Evolutionary conservation across 2,888 invertebrate species (phyloP).

Genomic region (Epistrophe grossulariae): DNA sequence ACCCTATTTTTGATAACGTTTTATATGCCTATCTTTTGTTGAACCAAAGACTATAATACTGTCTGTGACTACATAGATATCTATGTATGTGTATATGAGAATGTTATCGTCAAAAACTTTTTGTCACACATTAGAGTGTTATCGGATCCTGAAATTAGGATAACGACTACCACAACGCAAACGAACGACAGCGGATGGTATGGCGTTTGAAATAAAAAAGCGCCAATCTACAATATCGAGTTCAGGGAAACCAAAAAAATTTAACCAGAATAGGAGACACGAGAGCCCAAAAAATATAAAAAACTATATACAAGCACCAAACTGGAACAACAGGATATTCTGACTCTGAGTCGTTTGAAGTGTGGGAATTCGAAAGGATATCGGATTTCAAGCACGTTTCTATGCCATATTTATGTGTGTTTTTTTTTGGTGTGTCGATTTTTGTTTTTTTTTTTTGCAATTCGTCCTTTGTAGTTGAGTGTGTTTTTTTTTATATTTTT

Average conservation of each 20-base stretch:
- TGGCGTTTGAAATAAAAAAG: conserved; percentile 35
- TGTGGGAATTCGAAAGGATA: conserved; percentile 71
- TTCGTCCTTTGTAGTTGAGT: conserved; percentile 54
- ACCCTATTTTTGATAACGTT: conserved; percentile 17
- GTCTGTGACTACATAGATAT: neutral
- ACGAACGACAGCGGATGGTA: conserved; percentile 40
- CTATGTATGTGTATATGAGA: too few relatives aligned
- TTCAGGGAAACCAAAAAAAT: conserved; percentile 25
- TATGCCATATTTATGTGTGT: conserved; percentile 66
- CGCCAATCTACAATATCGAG: conserved; percentile 46
- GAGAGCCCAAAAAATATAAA: conserved; percentile 25
- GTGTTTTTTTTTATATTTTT: conserved; percentile 19
- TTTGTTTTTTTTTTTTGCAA: conserved; percentile 23
- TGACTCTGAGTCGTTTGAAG: conserved; percentile 42
- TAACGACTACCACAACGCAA: conserved; percentile 63
- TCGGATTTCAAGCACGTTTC: conserved; percentile 74
- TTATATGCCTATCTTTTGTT: conserved; percentile 23
- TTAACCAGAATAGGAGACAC: neutral
- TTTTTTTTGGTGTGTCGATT: neutral
- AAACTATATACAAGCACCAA: conserved; percentile 20
- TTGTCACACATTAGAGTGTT: conserved; percentile 69
- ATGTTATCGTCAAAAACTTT: conserved; percentile 31
- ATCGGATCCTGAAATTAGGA: conserved; percentile 68
- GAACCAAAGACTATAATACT: neutral
- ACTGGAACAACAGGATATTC: conserved; percentile 70